A percentile compares a stretch with the other conserved stretches of the same genome.
Conservation (phyloP, 2,888 invertebrate species). For the Troilus luridus region DNA sequence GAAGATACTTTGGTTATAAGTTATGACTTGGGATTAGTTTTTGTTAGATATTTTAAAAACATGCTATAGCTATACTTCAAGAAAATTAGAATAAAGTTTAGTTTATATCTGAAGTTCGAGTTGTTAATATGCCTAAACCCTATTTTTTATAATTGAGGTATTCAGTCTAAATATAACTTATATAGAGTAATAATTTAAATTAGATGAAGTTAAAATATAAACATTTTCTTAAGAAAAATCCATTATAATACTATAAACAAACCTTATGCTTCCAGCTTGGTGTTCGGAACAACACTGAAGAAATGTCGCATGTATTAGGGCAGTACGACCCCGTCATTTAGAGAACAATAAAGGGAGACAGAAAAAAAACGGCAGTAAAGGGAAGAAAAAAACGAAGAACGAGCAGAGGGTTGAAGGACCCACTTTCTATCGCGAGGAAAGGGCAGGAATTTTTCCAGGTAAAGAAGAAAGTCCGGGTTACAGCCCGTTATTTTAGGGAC, state of each 20-base stretch:
- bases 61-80: too few species aligned
- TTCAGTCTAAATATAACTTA: too few species aligned
- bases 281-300: neutral
- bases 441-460: constrained; percentile 19
- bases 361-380: constrained; percentile 25
- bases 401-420: constrained; percentile 4
- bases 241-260: neutral
- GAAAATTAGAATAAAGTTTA: too few species aligned
- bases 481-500: neutral
- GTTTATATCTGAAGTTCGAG: too few species aligned
- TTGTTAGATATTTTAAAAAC: too few species aligned
- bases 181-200: too few species aligned
- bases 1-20: too few species aligned
- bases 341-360: neutral
- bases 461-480: neutral
- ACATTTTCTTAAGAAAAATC: neutral
- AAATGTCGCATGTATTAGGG: neutral
- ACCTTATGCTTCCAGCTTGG: neutral
- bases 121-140: too few species aligned
- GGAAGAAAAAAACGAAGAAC: constrained; percentile 8
- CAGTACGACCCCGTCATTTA: neutral
- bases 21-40: too few species aligned
- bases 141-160: too few species aligned
- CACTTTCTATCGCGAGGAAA: constrained; percentile 17
- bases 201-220: neutral